These are phyloP conservation scores for Plectrocnemia conspersa DNA, from an alignment of 1,140 invertebrate genomes.

Conservation along the genomic window DNA sequence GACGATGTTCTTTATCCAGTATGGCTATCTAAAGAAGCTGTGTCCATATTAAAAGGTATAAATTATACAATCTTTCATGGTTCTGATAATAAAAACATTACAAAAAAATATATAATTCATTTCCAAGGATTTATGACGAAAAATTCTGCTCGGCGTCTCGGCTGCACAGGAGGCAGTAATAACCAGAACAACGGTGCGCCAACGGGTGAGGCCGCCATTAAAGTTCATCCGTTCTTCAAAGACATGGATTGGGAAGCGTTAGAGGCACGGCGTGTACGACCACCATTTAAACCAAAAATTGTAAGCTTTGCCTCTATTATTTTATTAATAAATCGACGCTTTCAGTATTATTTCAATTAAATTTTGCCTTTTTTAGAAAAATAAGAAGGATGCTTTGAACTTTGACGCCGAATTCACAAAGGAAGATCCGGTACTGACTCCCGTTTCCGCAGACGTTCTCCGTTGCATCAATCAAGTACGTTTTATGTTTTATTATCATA, in stretches of 20 bases:
- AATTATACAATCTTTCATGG: slow-evolving; percentile 6
- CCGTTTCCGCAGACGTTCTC: slow-evolving; percentile 84
- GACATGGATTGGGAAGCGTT: slow-evolving; percentile 96
- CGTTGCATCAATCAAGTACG: slow-evolving; percentile 78
- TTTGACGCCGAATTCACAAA: slow-evolving; percentile 99
- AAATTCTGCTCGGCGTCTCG: slow-evolving; percentile 89
- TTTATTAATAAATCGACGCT: background rate
- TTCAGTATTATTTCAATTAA: slow-evolving; percentile 6
- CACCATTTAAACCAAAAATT: slow-evolving; percentile 97
- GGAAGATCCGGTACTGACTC: slow-evolving; percentile 94
- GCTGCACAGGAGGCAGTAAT: slow-evolving; percentile 69
- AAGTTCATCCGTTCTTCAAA: slow-evolving; percentile 90
- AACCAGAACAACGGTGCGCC: slow-evolving; percentile 40
- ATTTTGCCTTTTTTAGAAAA: slow-evolving; percentile 71
- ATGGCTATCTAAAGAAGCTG: slow-evolving; percentile 94
- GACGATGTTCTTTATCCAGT: slow-evolving; percentile 98
- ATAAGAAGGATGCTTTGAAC: slow-evolving; percentile 94
- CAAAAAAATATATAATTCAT: slow-evolving; percentile 25
- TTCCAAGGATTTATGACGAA: slow-evolving; percentile 95
- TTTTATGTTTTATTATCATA: slow-evolving; percentile 6
- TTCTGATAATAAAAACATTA: too few relatives aligned
- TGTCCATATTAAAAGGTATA: slow-evolving; percentile 90
- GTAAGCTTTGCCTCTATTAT: slow-evolving; percentile 59
- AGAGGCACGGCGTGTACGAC: slow-evolving; percentile 84
- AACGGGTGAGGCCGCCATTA: slow-evolving; percentile 78